A percentile compares a stretch with the other conserved stretches of the same genome.
Conservation (phyloP, 2,797 vertebrate species). For the Cyprinodon diabolis region DNA sequence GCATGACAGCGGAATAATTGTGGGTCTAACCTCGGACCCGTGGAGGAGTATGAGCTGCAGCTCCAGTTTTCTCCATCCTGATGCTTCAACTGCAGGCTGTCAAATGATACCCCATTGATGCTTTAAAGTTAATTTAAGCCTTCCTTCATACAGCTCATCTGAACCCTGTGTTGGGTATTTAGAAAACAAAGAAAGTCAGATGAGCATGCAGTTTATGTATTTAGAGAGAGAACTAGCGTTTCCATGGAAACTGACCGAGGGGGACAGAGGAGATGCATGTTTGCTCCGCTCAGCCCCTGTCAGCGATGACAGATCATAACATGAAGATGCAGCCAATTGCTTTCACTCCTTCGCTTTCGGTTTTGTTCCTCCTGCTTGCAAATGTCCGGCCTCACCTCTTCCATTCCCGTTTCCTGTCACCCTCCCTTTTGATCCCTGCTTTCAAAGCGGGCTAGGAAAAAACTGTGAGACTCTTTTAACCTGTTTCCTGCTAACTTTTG, state of each 20-base stretch:
- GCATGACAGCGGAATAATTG: slow-evolving; percentile 51
- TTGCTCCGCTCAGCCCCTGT: slow-evolving; percentile 67
- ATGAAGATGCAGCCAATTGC: slow-evolving; percentile 58
- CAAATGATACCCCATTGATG: slow-evolving; percentile 7
- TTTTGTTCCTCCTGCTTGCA: slow-evolving; percentile 38
- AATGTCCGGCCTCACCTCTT: slow-evolving; percentile 13
- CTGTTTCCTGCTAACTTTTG: slow-evolving; percentile 23
- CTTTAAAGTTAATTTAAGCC: slow-evolving; percentile 17
- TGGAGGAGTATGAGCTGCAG: slow-evolving; percentile 22
- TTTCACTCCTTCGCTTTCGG: slow-evolving; percentile 32
- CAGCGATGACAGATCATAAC: slow-evolving; percentile 73
- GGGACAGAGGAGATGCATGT: slow-evolving; percentile 62
- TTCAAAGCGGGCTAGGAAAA: neutral
- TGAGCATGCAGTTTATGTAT: slow-evolving; percentile 47
- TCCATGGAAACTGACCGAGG: slow-evolving; percentile 76
- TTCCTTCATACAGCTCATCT: slow-evolving; percentile 30
- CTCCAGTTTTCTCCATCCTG: slow-evolving; percentile 20
- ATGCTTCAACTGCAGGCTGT: slow-evolving; percentile 8
- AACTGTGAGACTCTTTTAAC: slow-evolving; percentile 11
- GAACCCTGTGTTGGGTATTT: slow-evolving; percentile 34
- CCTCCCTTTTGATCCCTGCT: slow-evolving; percentile 35
- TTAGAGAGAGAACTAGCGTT: slow-evolving; percentile 64
- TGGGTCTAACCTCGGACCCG: slow-evolving; percentile 47
- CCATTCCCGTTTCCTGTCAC: slow-evolving; percentile 13
- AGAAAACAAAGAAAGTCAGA: slow-evolving; percentile 27